Percentiles rank a stretch among this genome's conserved stretches.
These are phyloP conservation scores for Aptenodytes forsteri DNA, from an alignment of 2,113 vertebrate species.

Conservation along the genomic window DNA sequence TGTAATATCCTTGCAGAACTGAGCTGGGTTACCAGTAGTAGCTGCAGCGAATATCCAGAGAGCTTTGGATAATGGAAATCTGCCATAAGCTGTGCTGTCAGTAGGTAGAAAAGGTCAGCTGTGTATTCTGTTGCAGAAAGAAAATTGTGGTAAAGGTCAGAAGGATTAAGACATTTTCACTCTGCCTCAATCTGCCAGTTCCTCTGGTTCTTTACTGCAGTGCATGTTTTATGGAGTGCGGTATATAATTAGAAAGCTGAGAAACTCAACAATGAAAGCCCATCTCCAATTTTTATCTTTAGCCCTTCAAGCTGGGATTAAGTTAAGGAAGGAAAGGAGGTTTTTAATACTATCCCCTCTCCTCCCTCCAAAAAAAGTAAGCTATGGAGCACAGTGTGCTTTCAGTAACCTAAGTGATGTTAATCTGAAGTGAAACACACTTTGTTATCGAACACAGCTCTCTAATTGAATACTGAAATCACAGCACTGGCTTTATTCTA, in stretches of 20 bases:
- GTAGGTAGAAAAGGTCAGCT: conserved; percentile 47
- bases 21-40: neutral
- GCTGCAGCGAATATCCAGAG: neutral
- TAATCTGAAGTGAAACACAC: conserved; percentile 24
- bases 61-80: conserved; percentile 4
- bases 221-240: conserved; percentile 45
- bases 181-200: conserved; percentile 21
- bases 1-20: neutral
- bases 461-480: neutral
- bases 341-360: neutral
- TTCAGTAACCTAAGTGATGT: conserved; percentile 23
- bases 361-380: neutral
- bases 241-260: conserved; percentile 68
- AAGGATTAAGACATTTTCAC: conserved; percentile 54
- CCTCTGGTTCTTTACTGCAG: conserved; percentile 21
- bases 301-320: conserved; percentile 51
- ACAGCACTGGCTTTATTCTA: neutral
- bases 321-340: neutral
- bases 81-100: neutral
- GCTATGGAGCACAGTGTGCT: neutral
- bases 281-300: conserved; percentile 56
- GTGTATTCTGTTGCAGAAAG: conserved; percentile 29
- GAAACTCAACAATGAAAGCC: conserved; percentile 39
- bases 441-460: neutral
- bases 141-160: conserved; percentile 60